Evolutionary conservation across 2,888 invertebrate species (phyloP), one percentile per base, ranked within the genome.

Genomic region (Thysanoteuthis rhombus): DNA sequence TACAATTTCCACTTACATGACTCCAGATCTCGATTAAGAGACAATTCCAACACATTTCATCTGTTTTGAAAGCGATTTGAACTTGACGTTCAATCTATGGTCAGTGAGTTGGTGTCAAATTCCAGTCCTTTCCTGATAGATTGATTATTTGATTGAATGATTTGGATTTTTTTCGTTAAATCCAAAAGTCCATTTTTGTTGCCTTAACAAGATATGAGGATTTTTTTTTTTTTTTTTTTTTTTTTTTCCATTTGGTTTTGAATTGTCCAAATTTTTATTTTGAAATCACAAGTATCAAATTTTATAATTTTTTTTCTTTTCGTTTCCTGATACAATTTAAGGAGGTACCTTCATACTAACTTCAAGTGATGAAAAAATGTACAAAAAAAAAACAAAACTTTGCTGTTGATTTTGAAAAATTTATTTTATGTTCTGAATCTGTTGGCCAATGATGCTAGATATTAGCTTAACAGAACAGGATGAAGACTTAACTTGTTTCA

Each of bases 21-120:
- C 45, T 92, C 92, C 36, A 92, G 40, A 40, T 92, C 45, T 92
- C 92, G 40, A 45, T 45, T 92, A 42, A 45, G n/a, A 45, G n/a
- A 45, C 28, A 40, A 45, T 45, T 40, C 40, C 92, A 92, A 40
- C 40, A 28, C 40, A 45, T 45, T 92, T 90, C 92, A 92, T 92
- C 45, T 12, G n/a, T 92, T 92, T 45, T n/a, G 42, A 92, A 92
- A 92, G 25, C 19, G 40, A 25, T 92, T 75, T 75, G 75, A 75
- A 75, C 75, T 75, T 75, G 75, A 75, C 75, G 75, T 75, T 75
- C 75, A 75, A 75, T 75, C 75, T n/a, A 75, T 36, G 75, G 75
- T 75, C 75, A 75, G 75, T 75, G 75, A 75, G 75, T 75, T 75
- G 75, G 75, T 75, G 8, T 12, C 16, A n/a, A 75, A 75, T 75